phyloP scores from a whole-genome alignment of 1,140 invertebrate species.

The Plodia interpunctella region DNA sequence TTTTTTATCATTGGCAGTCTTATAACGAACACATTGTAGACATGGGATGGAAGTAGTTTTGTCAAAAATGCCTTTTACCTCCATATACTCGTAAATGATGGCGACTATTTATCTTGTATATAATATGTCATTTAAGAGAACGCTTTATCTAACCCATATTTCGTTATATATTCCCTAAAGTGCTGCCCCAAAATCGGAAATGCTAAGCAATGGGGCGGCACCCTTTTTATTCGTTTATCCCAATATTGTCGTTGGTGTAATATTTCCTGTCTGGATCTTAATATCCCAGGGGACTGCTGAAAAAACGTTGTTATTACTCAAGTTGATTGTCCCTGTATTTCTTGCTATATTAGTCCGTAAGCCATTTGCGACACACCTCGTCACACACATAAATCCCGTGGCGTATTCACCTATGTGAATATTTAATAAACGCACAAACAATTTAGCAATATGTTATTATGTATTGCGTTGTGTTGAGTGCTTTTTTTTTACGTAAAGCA shows the following conservation, averaged over 20 bases:
- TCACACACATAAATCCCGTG: neutral
- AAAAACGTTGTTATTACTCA: conserved; percentile 15
- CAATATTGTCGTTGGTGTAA: conserved; percentile 2
- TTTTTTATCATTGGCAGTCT: no score
- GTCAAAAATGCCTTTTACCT: no score
- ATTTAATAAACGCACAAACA: no score
- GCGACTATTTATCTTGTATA: no score
- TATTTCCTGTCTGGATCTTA: neutral
- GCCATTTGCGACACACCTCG: neutral
- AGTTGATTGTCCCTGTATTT: conserved; percentile 15
- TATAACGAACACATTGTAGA: no score
- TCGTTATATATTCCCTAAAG: neutral
- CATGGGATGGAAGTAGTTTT: no score
- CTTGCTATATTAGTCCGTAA: conserved; percentile 6
- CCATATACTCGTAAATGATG: no score
- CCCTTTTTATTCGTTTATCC: conserved; percentile 3
- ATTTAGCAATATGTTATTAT: no score
- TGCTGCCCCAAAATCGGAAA: neutral
- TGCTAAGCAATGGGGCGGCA: neutral
- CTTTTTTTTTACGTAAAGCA: no score
- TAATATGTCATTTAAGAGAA: no score
- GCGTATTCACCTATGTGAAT: neutral
- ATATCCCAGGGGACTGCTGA: conserved; percentile 7
- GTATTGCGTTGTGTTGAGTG: no score
- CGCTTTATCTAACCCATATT: neutral